Conservation (phyloP, 2,797 vertebrate genomes). For the Pangasius macronema region DNA sequence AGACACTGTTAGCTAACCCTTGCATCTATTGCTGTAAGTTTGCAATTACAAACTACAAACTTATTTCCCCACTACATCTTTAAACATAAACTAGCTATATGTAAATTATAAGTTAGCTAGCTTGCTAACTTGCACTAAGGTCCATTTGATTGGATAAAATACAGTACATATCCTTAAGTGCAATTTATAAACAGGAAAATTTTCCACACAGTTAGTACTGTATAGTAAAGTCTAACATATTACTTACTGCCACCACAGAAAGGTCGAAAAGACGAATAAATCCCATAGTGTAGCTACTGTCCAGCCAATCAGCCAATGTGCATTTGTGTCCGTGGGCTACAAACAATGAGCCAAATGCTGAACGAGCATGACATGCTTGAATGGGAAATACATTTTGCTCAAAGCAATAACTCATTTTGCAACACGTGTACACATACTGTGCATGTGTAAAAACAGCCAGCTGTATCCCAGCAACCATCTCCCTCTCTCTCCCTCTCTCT, state of each 20-base stretch:
- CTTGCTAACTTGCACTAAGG: background rate
- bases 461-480: constrained; percentile 9
- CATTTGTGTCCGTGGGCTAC: background rate
- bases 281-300: too few species aligned
- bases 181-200: background rate
- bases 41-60: background rate
- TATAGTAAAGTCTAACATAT: too few species aligned
- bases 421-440: constrained; percentile 2
- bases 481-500: background rate
- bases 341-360: background rate
- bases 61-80: background rate
- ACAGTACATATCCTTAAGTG: background rate
- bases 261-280: too few species aligned
- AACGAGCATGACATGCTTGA: background rate
- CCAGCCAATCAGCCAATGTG: background rate
- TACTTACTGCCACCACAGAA: too few species aligned
- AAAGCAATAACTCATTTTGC: background rate
- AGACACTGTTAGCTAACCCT: background rate
- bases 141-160: background rate
- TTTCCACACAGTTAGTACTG: background rate
- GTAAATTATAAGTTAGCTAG: background rate
- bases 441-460: background rate
- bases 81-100: background rate
- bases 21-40: background rate
- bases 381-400: background rate